Percentiles rank a stretch among this genome's conserved stretches.
Evolutionary conservation across 2,113 vertebrate genomes (phyloP).

Genomic region (Scalopus aquaticus): DNA sequence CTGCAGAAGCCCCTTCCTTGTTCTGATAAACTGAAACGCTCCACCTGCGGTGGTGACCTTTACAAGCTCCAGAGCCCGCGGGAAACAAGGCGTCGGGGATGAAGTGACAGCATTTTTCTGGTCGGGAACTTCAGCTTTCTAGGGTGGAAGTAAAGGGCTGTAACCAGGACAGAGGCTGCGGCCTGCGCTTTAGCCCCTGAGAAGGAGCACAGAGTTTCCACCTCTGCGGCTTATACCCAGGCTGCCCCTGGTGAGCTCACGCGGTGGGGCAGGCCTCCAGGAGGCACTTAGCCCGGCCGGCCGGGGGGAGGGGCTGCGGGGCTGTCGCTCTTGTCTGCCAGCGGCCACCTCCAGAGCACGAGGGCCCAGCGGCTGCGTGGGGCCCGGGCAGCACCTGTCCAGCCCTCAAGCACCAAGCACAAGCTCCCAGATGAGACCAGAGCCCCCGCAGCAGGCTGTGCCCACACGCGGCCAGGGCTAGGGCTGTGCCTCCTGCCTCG

Average conservation of each 20-base stretch:
- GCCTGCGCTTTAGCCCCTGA: background rate
- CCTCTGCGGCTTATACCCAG: fast-evolving
- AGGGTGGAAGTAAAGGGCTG: background rate
- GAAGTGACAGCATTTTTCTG: background rate
- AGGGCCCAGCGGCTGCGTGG: too few relatives aligned
- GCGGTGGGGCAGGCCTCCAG: fast-evolving
- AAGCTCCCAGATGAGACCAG: too few relatives aligned
- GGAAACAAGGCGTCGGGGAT: background rate
- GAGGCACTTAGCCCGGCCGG: too few relatives aligned
- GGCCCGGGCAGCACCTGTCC: too few relatives aligned
- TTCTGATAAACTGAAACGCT: background rate
- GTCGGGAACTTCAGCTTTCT: background rate
- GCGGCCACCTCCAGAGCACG: background rate
- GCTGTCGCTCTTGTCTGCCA: background rate
- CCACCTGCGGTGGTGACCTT: background rate
- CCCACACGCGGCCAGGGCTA: too few relatives aligned
- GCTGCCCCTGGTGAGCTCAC: background rate
- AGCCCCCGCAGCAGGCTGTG: too few relatives aligned
- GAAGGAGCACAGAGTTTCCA: background rate
- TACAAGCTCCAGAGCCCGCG: background rate
- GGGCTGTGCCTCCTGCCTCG: too few relatives aligned
- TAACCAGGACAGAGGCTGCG: background rate
- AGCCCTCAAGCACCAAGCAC: background rate
- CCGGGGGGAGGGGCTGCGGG: background rate
- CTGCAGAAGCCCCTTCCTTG: background rate